Evolutionary conservation across 2,113 vertebrate species (phyloP).

Genomic region (Lepisosteus osseus): DNA sequence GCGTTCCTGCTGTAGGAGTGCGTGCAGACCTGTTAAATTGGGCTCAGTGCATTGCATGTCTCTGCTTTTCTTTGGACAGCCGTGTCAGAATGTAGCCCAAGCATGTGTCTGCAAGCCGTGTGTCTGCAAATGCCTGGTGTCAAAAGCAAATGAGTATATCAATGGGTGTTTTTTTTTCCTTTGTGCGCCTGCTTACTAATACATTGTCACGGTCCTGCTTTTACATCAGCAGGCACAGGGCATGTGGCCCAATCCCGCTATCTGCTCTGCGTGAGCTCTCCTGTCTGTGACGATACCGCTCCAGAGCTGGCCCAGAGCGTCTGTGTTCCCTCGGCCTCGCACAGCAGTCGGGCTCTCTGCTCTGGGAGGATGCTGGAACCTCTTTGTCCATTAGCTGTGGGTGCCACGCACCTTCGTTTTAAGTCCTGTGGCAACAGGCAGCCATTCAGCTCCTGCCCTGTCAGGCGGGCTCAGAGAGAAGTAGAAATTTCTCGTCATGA

Average conservation of each 20-base stretch:
- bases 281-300: not conserved
- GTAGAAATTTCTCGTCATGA: constrained; percentile 4
- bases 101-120: too few species aligned
- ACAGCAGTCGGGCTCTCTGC: not conserved
- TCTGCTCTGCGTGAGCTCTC: not conserved
- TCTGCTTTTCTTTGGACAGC: too few species aligned
- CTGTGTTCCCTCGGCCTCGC: not conserved
- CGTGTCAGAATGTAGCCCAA: too few species aligned
- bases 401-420: not conserved
- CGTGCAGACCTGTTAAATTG: too few species aligned
- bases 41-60: too few species aligned
- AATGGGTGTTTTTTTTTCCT: not conserved
- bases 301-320: not conserved
- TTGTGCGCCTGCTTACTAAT: not conserved
- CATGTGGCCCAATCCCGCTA: not conserved
- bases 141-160: too few species aligned
- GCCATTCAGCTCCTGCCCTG: not conserved
- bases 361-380: not conserved
- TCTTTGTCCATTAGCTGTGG: not conserved
- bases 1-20: too few species aligned
- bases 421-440: too few species aligned
- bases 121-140: too few species aligned
- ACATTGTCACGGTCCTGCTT: not conserved
- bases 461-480: not conserved
- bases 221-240: not conserved